phyloP scores from a whole-genome alignment of 2,888 invertebrate genomes.

The Aspidiotus rigidus region DNA sequence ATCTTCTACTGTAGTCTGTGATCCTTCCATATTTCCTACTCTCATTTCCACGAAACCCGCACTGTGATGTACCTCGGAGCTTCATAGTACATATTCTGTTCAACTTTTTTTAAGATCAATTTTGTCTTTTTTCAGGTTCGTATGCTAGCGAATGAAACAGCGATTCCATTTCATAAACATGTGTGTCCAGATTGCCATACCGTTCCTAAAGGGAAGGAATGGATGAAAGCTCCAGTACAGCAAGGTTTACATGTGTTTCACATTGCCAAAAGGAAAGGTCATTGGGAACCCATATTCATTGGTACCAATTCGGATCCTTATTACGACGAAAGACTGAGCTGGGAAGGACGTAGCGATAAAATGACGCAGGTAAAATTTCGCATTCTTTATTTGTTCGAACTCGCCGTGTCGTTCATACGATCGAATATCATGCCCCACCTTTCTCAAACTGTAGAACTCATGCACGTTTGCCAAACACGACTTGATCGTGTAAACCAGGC shows the following conservation, averaged over 20 bases:
- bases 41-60: no score
- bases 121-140: slow-evolving; percentile 45
- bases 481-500: no score
- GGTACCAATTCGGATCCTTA: slow-evolving; percentile 79
- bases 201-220: slow-evolving; percentile 74
- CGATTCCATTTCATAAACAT: slow-evolving; percentile 84
- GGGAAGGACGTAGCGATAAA: slow-evolving; percentile 92
- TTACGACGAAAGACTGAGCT: slow-evolving; percentile 83
- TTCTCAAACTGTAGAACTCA: no score
- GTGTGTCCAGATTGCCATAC: slow-evolving; percentile 83
- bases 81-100: no score
- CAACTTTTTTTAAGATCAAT: background rate
- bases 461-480: no score
- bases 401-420: background rate
- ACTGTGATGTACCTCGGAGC: no score
- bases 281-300: slow-evolving; percentile 91
- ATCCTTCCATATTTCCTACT: no score
- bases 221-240: slow-evolving; percentile 53
- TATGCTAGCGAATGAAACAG: slow-evolving; percentile 66
- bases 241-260: slow-evolving; percentile 69
- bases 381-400: background rate
- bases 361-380: slow-evolving; percentile 74
- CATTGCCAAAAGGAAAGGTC: slow-evolving; percentile 70
- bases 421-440: no score
- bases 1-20: no score